Evolutionary conservation across 2,113 vertebrate genomes (phyloP), one percentile per base, ranked within the genome.

Genomic region (Cebus imitator): DNA sequence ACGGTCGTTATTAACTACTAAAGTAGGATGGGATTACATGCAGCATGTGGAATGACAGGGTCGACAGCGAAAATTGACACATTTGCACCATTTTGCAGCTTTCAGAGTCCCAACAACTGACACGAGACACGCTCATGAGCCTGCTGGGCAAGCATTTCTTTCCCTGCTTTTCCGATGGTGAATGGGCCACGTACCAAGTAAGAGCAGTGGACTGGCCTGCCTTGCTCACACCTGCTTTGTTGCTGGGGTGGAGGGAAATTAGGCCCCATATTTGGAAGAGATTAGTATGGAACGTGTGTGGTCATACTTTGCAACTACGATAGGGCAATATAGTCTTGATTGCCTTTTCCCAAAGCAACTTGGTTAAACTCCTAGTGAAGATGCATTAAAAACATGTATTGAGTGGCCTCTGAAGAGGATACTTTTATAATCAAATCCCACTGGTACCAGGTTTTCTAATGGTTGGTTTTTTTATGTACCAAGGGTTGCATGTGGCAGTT

Each of bases 1-100:
- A 25, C 0, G 6, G 23, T 40, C 3, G 4, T 52, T 78, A 5
- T 30, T n/a, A 12, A 11, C 45, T 50, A 0, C n/a, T 23, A 48
- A 73, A 9, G 50, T 13, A 64, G 52, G 21, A 30, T 61, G 2
- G 21, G 8, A 20, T 21, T 18, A 20, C 7, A 3, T 16, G 45
- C 25, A 17, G 27, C 11, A 55, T 1, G 11, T 52, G 43, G 35
- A 30, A 55, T 12, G 21, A 18, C 20, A 13, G 57, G 40, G 9
- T 61, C 75, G 23, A 2, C n/a, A 37, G 25, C 1, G 5, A 30
- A 12, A 1, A 21, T 10, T 32, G 25, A 27, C 25, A 11, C 6
- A 2, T 43, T 6, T 2, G n/a, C 21, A 5, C 2, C 8, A 1
- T 16, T 57, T 32, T 8, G 37, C 12, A 8, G 78, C 37, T 84